Conservation (phyloP, 1,140 invertebrate genomes). For the Zaprionus vittiger region DNA sequence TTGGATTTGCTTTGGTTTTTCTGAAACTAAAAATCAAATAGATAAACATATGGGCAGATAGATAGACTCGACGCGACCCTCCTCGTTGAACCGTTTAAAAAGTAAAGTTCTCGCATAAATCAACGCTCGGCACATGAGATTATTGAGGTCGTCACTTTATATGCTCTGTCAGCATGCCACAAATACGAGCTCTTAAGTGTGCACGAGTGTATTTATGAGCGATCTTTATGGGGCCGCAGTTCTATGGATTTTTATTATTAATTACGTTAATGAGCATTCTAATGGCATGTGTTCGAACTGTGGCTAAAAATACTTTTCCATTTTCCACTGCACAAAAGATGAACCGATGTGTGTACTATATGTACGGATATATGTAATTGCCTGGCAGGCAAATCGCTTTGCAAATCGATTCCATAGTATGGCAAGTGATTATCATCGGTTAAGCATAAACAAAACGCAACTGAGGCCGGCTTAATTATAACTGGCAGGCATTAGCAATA, state of each 20-base stretch:
- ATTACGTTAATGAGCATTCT: slow-evolving; percentile 31
- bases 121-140: not conserved
- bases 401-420: not conserved
- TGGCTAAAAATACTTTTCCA: slow-evolving; percentile 27
- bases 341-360: slow-evolving; percentile 13
- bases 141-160: slow-evolving; percentile 43
- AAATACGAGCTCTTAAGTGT: slow-evolving; percentile 56
- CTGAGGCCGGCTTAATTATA: slow-evolving; percentile 49
- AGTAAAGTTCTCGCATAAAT: slow-evolving; percentile 11
- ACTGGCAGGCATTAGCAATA: slow-evolving; percentile 32
- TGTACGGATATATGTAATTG: slow-evolving; percentile 14
- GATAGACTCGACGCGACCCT: not conserved
- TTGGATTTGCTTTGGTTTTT: slow-evolving; percentile 72
- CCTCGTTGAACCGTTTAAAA: slow-evolving; percentile 4
- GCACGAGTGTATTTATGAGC: slow-evolving; percentile 53
- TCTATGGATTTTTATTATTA: slow-evolving; percentile 64
- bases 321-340: slow-evolving; percentile 17
- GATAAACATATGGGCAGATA: slow-evolving; percentile 14
- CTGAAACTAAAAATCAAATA: slow-evolving; percentile 14
- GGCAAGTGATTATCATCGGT: slow-evolving; percentile 22
- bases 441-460: slow-evolving; percentile 23
- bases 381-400: slow-evolving; percentile 20
- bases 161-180: slow-evolving; percentile 62
- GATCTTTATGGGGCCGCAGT: slow-evolving; percentile 22
- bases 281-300: slow-evolving; percentile 20